A percentile compares a stretch with the other conserved stretches of the same genome.
phyloP scores from a whole-genome alignment of 1,140 invertebrate species.

The Meloidogyne floridensis region DNA sequence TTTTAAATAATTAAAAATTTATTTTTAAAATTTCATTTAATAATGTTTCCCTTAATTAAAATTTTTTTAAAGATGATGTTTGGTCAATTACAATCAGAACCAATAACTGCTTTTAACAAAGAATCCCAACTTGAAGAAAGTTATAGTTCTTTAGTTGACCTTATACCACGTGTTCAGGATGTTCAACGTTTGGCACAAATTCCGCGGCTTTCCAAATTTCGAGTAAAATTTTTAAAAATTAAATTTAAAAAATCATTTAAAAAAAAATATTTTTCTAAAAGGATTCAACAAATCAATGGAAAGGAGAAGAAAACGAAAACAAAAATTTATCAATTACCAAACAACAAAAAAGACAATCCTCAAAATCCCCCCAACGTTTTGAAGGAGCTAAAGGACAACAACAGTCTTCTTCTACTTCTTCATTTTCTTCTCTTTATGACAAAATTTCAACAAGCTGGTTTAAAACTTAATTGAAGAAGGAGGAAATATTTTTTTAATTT shows the following conservation, averaged over 20 bases:
- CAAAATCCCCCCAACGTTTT: not conserved
- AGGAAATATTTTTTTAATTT: not conserved
- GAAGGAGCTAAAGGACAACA: not conserved
- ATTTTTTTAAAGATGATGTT: conserved; percentile 37
- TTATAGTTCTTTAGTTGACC: conserved; percentile 33
- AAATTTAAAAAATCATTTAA: too few species aligned
- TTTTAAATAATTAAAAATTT: too few species aligned
- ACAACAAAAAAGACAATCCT: not conserved
- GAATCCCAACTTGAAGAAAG: conserved; percentile 19
- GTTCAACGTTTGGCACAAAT: conserved; percentile 40
- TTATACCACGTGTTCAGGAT: conserved; percentile 32
- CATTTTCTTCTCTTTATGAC: conserved; percentile 36
- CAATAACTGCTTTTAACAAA: conserved; percentile 28
- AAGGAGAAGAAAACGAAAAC: not conserved
- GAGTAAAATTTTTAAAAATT: conserved; percentile 4
- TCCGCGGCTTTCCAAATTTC: conserved; percentile 41
- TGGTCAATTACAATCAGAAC: conserved; percentile 43
- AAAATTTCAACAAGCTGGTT: conserved; percentile 41
- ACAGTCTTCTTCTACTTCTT: conserved; percentile 11
- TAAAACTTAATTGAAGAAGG: conserved; percentile 23
- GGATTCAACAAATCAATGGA: conserved; percentile 16
- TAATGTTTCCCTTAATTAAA: not conserved
- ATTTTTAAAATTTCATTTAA: not conserved
- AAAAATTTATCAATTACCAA: conserved; percentile 14
- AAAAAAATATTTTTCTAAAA: not conserved